Conservation (phyloP, 2,888 invertebrate genomes). For the Calameuta pallipes region DNA sequence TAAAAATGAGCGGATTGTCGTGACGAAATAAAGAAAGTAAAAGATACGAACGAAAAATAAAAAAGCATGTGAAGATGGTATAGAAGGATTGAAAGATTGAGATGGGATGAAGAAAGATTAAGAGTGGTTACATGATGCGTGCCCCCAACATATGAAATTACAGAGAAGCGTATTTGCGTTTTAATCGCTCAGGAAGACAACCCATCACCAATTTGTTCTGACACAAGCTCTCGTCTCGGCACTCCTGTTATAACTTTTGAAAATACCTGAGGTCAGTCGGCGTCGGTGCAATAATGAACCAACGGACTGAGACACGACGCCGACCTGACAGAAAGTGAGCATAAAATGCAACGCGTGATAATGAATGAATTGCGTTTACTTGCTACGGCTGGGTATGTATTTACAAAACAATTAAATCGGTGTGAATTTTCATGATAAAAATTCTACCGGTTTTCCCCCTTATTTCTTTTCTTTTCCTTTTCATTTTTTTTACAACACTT, state of each 20-base stretch:
- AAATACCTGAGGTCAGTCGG: not conserved
- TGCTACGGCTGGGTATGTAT: conserved; percentile 11
- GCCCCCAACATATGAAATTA: not conserved
- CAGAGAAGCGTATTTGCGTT: not conserved
- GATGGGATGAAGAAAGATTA: not conserved
- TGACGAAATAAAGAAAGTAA: not conserved
- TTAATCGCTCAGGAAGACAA: not conserved
- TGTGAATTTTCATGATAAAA: not conserved
- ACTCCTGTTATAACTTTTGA: not conserved
- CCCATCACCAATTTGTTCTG: conserved; percentile 3
- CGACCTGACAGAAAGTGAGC: conserved; percentile 33
- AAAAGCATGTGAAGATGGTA: not conserved
- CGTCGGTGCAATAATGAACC: not conserved
- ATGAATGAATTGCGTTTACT: conserved; percentile 42
- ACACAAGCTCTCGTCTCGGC: conserved; percentile 4
- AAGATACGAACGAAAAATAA: not conserved
- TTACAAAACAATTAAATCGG: conserved; percentile 17
- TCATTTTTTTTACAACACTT: not conserved
- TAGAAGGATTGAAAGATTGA: not conserved
- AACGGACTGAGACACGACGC: conserved; percentile 13
- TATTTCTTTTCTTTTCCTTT: conserved; percentile 3
- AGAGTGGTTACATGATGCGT: not conserved
- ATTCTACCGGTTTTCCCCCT: conserved; percentile 10
- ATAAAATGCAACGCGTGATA: conserved; percentile 45
- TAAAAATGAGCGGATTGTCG: not conserved